Evolutionary conservation across 2,888 invertebrate species (phyloP).

Genomic region (Druceiella hillmani): DNA sequence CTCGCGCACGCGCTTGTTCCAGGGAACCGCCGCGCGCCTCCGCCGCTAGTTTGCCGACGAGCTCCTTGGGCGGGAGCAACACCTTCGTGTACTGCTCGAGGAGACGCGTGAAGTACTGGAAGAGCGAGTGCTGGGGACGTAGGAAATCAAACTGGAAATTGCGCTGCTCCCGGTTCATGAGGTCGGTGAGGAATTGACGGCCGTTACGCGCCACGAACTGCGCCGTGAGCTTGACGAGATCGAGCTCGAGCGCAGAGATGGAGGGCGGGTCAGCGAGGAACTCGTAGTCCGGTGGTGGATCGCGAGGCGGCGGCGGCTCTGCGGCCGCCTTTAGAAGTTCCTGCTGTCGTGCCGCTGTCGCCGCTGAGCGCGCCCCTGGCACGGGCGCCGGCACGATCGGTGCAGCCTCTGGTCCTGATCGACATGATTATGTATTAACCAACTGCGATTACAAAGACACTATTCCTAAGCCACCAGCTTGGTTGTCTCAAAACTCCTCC

Average conservation of each 20-base stretch:
- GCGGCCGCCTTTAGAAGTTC: conserved; percentile 83
- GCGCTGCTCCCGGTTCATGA: conserved; percentile 97
- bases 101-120: conserved; percentile 96
- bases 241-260: conserved; percentile 96
- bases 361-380: conserved; percentile 48
- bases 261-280: conserved; percentile 97
- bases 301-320: conserved; percentile 83
- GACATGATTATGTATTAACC: no score
- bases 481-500: no score
- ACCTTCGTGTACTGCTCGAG: conserved; percentile 99
- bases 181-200: conserved; percentile 92
- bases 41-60: conserved; percentile 69
- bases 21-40: conserved; percentile 68
- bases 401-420: conserved; percentile 22
- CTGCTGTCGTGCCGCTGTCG: conserved; percentile 81
- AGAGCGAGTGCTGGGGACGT: conserved; percentile 95
- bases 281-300: conserved; percentile 88
- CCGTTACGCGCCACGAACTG: conserved; percentile 99
- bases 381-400: conserved; percentile 38
- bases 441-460: no score
- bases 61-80: conserved; percentile 90
- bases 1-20: conserved; percentile 89
- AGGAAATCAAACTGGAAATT: conserved; percentile 99
- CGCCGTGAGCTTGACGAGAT: conserved; percentile 96
- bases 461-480: no score